Evolutionary conservation across 2,888 invertebrate genomes (phyloP), one percentile per base, ranked within the genome.

Genomic region (Drosophila longiperda): DNA sequence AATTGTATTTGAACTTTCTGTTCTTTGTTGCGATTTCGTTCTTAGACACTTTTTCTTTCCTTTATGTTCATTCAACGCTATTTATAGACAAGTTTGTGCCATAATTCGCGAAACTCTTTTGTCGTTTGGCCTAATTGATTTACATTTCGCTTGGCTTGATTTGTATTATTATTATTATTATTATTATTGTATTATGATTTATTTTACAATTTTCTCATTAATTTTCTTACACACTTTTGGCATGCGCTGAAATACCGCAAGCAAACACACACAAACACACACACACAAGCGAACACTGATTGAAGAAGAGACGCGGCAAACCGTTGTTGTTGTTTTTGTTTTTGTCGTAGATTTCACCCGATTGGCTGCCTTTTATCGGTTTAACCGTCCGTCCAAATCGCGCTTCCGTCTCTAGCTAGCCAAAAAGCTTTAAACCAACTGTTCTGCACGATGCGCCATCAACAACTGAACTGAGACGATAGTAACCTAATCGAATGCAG

Each of bases 281-380:
- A 23, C 45, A 45, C 7, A 20, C 12, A 53, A 17, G 40, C 59
- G 64, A 65, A 65, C 82, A 60, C 64, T 50, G 78, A 81, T 81
- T 78, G 59, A 80, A 72, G 64, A 53, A 61, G 66, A 71, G 64
- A 20, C 69, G 62, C 45, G 45, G 15, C 23, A 26, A 45, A 45
- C 66, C 61, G 45, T 15, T 23, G 29, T 32, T 50, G 29, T 59
- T 52, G 29, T 45, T 72, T 48, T 54, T 66, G 57, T 40, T 61
- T 34, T 48, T 54, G 82, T 72, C 72, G 83, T 74, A 77, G 85
- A 86, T 86, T 86, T 86, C 85, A 86, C 85, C 81, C 81, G 90
- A 72, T 72, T 67, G 61, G 65, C 63, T 66, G 69, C 48, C 55
- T 66, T 61, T 64, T 54, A 68, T 85, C 76, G 69, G 32, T 67